phyloP scores from a whole-genome alignment of 2,888 invertebrate species.

The Melieria crassipennis region DNA sequence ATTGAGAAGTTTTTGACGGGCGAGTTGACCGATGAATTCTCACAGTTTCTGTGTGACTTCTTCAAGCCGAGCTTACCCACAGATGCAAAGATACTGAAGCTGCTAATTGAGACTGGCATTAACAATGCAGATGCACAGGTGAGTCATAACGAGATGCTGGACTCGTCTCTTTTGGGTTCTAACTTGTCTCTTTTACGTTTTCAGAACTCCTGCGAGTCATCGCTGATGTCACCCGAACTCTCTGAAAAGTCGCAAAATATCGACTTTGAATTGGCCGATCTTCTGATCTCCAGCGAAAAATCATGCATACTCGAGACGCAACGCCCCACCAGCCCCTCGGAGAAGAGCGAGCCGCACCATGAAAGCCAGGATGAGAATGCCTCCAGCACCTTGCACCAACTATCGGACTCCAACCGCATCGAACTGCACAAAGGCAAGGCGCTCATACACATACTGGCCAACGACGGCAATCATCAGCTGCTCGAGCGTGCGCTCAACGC shows the following conservation, averaged over 20 bases:
- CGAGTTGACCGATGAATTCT: conserved; percentile 62
- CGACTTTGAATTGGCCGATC: conserved; percentile 65
- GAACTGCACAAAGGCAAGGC: conserved; percentile 72
- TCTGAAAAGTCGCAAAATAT: conserved; percentile 66
- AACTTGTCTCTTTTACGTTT: conserved; percentile 5
- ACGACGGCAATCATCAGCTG: conserved; percentile 78
- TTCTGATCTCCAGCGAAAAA: conserved; percentile 64
- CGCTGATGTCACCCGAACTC: conserved; percentile 64
- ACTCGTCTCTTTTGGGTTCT: not conserved
- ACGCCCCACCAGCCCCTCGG: conserved; percentile 62
- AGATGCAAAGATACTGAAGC: conserved; percentile 76
- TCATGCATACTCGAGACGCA: conserved; percentile 63
- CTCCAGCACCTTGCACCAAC: conserved; percentile 62
- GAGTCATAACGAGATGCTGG: conserved; percentile 16
- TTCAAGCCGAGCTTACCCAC: conserved; percentile 73
- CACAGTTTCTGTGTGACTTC: conserved; percentile 67
- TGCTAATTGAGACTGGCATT: conserved; percentile 81
- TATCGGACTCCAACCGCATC: conserved; percentile 64
- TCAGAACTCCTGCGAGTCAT: conserved; percentile 64
- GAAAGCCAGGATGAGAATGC: conserved; percentile 65
- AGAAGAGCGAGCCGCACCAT: conserved; percentile 62
- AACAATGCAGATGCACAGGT: conserved; percentile 66
- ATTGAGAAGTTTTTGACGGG: conserved; percentile 65
- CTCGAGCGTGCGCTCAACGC: conserved; percentile 74
- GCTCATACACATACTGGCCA: conserved; percentile 79